Evolutionary conservation across 2,888 invertebrate genomes (phyloP).

Genomic region (Ceriagrion tenellum): DNA sequence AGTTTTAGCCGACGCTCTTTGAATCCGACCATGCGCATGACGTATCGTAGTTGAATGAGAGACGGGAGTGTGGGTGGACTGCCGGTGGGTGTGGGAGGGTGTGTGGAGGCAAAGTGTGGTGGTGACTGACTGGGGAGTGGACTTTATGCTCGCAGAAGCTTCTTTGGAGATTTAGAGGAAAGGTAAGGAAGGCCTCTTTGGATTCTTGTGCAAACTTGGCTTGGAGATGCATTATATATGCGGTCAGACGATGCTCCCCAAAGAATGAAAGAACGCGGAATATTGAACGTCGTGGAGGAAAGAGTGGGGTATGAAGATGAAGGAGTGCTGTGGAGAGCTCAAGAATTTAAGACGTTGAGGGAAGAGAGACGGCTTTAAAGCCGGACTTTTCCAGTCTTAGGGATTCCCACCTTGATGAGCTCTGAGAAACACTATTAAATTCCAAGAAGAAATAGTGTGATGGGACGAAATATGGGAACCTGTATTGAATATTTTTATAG

Average conservation of each 20-base stretch:
- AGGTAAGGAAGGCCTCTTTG: neutral
- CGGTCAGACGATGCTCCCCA: neutral
- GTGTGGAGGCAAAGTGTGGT: no score
- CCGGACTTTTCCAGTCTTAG: neutral
- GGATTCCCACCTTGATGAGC: neutral
- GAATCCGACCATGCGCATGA: no score
- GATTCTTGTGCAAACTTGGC: neutral
- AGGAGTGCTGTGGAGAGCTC: no score
- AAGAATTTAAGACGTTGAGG: no score
- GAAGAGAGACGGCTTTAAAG: neutral
- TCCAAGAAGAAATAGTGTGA: neutral
- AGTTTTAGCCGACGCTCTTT: no score
- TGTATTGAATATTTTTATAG: no score
- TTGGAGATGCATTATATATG: neutral
- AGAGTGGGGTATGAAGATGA: neutral
- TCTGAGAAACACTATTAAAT: neutral
- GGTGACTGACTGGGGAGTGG: no score
- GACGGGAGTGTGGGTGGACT: no score
- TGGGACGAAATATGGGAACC: no score
- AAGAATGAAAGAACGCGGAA: neutral
- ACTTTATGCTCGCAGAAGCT: neutral
- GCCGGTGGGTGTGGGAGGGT: no score
- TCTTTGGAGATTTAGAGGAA: neutral
- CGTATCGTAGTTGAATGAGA: no score
- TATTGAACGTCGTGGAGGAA: neutral